Evolutionary conservation across 2,113 vertebrate genomes (phyloP), one percentile per base, ranked within the genome.

Genomic region (Lampris megalopsis): DNA sequence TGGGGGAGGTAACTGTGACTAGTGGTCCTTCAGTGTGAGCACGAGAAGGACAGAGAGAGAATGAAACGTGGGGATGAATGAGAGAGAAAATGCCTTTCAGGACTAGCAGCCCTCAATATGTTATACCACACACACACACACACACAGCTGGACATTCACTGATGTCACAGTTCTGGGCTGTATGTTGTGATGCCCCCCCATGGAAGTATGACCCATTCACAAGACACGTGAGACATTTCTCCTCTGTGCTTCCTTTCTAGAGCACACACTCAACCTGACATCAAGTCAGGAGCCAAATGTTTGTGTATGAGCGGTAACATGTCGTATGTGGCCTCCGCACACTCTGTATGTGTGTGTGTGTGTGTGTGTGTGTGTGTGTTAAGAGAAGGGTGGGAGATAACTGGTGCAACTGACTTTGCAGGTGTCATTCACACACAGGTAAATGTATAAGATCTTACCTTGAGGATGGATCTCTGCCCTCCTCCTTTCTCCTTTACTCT

Each of bases 111-210:
- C 24, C 49, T 76, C 63, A 64, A 62, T 73, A 59, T 82, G 59
- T 70, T 38, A 68, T 13, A 52, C 36, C 58, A 24, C 35, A 37
- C 41, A 9, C 60, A 61, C 49, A 77, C 4, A 71, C 57, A 65
- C 43, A 70, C 57, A 65, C 53, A 69, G 64, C 67, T 71, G 65
- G 59, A 80, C 53, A 68, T 63, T 41, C 58, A 56, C 48, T 47
- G 54, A 52, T 69, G 77, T 73, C 41, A 66, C 57, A 61, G 58
- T 69, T 79, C 54, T 61, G 24, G 85, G 69, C 68, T 77, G 70
- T 80, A 77, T 83, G 41, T 41, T 70, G 58, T 67, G 63, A 73
- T 75, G 72, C 76, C 82, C 80, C 24, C 68, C 75, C 67, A 79
- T 85, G 82, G 85, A 77, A 64, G 73, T 53, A 43, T 77, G 76